These are phyloP conservation scores for Drosophila carrolli DNA, from an alignment of 1,140 invertebrate genomes.

Conservation along the genomic window DNA sequence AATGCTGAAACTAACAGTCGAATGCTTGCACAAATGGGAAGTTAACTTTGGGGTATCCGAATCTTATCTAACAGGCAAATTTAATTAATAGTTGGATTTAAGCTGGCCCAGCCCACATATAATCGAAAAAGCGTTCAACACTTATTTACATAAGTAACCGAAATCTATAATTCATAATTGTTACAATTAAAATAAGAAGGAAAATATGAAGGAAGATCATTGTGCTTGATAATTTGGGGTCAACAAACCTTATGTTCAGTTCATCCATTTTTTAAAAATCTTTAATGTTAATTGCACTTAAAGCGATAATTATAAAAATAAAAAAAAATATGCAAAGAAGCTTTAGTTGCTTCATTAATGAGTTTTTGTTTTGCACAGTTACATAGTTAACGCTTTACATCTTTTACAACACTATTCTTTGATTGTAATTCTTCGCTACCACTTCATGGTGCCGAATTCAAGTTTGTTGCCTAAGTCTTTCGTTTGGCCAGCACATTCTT, in stretches of 20 bases:
- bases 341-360: neutral
- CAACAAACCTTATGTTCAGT: too few species aligned
- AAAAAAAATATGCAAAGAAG: neutral
- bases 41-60: constrained; percentile 13
- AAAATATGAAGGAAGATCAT: too few species aligned
- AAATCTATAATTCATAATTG: too few species aligned
- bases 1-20: constrained; percentile 18
- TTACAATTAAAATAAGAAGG: too few species aligned
- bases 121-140: neutral
- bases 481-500: constrained; percentile 40
- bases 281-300: too few species aligned
- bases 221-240: too few species aligned
- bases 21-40: constrained; percentile 23
- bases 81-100: neutral
- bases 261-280: too few species aligned
- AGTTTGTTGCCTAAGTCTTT: constrained; percentile 79
- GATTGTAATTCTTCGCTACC: constrained; percentile 20
- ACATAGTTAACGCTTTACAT: neutral
- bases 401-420: constrained; percentile 23
- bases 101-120: neutral
- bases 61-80: neutral
- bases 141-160: too few species aligned
- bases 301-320: neutral
- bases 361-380: neutral
- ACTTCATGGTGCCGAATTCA: constrained; percentile 34